Evolutionary conservation across 53 echinoderm and acorn worm species (phyloP), one percentile per base, ranked within the genome.

Genomic region (Astropecten irregularis): DNA sequence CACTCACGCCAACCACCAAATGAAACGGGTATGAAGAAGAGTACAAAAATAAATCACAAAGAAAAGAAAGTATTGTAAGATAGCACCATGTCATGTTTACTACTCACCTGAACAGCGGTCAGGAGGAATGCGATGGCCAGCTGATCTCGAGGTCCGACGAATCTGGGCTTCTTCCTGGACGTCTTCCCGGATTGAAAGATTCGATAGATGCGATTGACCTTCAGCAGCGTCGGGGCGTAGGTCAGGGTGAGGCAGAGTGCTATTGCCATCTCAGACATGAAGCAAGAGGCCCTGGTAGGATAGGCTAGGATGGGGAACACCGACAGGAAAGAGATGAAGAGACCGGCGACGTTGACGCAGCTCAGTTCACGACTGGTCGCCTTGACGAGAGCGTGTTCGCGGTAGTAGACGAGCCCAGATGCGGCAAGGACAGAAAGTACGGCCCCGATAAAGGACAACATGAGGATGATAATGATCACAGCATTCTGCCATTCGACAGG

Each of bases 331-430:
- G 88, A 34, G 20, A 88, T 23, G 27, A 89, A 81, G 38, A 92
- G 40, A 39, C 92, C 92, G 31, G 37, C 35, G 13, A 92, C 49
- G 31, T 81, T 85, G 40, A 92, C 82, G 31, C 31, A 60, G 71
- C 88, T 83, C 22, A 92, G 74, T 51, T 92, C 92, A 25, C 92
- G 85, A n/a, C 92, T 81, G 5, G 88, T 81, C 23, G 92, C 92
- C 49, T 92, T 92, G 49, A 92, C 88, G 30, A 92, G 51, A 34
- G 79, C 25, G 73, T 88, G 89, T 9, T 84, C 26, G 15, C 84
- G 53, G 49, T 92, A 77, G 40, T 64, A 28, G 61, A 85, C 5
- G 13, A 84, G 33, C 7, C 84, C 77, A 3, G 25, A 40, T 13
- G 56, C 34, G 13, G 89, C 51, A 0, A 89, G 8, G 34, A 68